phyloP scores from a whole-genome alignment of 2,888 invertebrate genomes.

The Micoletzkya japonica region DNA sequence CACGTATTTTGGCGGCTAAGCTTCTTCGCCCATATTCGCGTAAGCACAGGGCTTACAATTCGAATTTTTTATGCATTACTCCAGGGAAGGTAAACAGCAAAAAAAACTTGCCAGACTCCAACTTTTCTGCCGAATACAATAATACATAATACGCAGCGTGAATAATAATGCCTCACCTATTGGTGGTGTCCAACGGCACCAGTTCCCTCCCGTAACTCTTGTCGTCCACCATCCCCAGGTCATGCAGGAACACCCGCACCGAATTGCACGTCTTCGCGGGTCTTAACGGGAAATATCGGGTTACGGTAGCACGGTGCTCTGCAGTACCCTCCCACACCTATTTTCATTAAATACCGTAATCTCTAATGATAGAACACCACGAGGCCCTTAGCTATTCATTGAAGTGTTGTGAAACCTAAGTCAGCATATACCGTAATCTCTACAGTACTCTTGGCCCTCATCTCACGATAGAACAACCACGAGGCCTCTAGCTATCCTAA shows the following conservation, averaged over 20 bases:
- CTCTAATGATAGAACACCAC: neutral
- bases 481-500: too few relatives aligned
- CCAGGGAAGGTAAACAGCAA: neutral
- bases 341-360: neutral
- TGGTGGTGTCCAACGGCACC: slow-evolving; percentile 73
- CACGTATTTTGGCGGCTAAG: too few relatives aligned
- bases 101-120: neutral
- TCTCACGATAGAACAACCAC: too few relatives aligned
- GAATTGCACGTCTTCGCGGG: slow-evolving; percentile 81
- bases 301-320: too few relatives aligned
- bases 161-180: too few relatives aligned
- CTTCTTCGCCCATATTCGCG: too few relatives aligned
- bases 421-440: too few relatives aligned
- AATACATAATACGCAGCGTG: neutral
- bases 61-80: neutral
- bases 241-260: slow-evolving; percentile 87
- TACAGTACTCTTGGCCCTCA: too few relatives aligned
- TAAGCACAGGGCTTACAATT: too few relatives aligned
- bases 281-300: too few relatives aligned
- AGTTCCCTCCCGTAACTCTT: slow-evolving; percentile 68
- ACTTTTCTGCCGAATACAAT: neutral
- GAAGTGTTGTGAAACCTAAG: too few relatives aligned
- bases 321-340: neutral
- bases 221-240: slow-evolving; percentile 83
- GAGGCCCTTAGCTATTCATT: too few relatives aligned